phyloP scores from a whole-genome alignment of 37 sponge, comb jelly and placozoan genomes.

The Mnemiopsis leidyi region DNA sequence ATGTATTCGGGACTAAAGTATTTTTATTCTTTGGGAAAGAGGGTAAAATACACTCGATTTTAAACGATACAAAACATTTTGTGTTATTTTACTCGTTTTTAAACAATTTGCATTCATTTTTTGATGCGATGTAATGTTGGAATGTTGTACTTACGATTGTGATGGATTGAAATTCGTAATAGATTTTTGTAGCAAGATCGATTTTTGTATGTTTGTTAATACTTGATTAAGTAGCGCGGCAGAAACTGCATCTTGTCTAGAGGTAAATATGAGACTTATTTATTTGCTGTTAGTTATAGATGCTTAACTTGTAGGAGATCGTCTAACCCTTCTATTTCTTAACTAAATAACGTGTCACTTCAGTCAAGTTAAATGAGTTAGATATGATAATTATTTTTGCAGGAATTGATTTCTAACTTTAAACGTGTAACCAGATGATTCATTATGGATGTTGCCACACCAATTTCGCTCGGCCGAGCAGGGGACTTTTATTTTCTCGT shows the following conservation, averaged over 20 bases:
- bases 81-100: not conserved
- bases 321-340: too few species aligned
- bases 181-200: constrained; percentile 46
- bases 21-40: not conserved
- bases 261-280: too few species aligned
- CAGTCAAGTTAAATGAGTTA: too few species aligned
- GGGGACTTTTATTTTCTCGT: not conserved
- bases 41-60: not conserved
- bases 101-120: not conserved
- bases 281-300: too few species aligned
- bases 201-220: not conserved
- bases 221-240: not conserved
- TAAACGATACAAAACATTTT: not conserved
- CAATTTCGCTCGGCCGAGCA: not conserved
- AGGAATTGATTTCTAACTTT: not conserved
- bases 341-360: too few species aligned
- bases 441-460: not conserved
- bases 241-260: not conserved
- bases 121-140: not conserved
- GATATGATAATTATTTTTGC: not conserved
- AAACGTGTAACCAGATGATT: not conserved
- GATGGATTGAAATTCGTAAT: not conserved
- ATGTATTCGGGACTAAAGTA: not conserved
- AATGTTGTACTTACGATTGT: not conserved
- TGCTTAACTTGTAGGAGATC: too few species aligned